These are phyloP conservation scores for chimpanzee (Pan troglodytes) DNA, from an alignment of 2,113 vertebrate species.

Conservation along the genomic window NHGRI_mPanTro3-v2.1_pri NC_072403.2:104417501-104418000, in stretches of 20 bases:
- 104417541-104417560: background rate
- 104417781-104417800: background rate
- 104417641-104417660: background rate
- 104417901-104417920: background rate
- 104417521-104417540: background rate
- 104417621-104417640: background rate
- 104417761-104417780: background rate
- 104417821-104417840: background rate
- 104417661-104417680: background rate
- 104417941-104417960: background rate
- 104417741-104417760: background rate
- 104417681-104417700: background rate
- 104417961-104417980: background rate
- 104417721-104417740: background rate
- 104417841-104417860: background rate
- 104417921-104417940: background rate
- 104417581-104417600: background rate
- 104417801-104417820: background rate
- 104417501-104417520: background rate
- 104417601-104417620: background rate
- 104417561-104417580: background rate
- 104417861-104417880: background rate
- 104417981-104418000: background rate
- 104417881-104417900: background rate
- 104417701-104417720: background rate